Base-by-base conservation (phyloP, 2,797 vertebrate species). In the Cryptoprocta ferox region DNA sequence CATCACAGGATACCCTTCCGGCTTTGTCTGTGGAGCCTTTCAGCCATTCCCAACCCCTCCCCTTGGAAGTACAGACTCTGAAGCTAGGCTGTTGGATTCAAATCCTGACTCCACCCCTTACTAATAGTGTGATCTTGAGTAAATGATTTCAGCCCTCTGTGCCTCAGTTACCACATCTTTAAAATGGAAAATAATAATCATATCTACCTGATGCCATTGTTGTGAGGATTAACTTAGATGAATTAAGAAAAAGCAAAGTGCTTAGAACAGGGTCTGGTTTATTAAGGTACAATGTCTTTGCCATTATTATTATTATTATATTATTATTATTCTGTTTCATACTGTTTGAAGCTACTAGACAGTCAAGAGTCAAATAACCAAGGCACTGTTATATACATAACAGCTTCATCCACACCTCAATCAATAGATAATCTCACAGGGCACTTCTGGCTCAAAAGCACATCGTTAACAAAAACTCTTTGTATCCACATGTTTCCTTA, bases 191-290 rank as follows among this genome's bases (percentile, higher is more conserved):
- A 93, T 84, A 30, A 84, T 87, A 65, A 26, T 65, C 61, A 6
- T 30, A 66, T 59, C 45, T 30, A 66, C 53, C 30, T 75, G 6
- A n/a, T 19, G 37, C 15, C 19, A 83, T 13, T 91, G 19, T 90
- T 66, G 59, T 76, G 24, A 95, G 30, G 42, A 91, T 76, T 76
- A 61, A 82, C 76, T 91, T 76, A 87, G 89, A 89, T 61, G 35
- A 81, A 26, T 50, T 76, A 96, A 85, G 45, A 90, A 56, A 94
- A 81, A 86, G 65, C 83, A 45, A 65, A 39, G 24, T 16, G 18
- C 53, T 80, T 87, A 83, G 24, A 71, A 78, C 32, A 65, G 14
- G 16, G n/a, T 79, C n/a, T 88, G 16, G n/a, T 30, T 48, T 32
- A 75, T 56, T 79, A 80, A 68, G 30, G 5, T 70, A 37, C 56